phyloP scores from a whole-genome alignment of 2,888 invertebrate species.

The Cheilosia vulpina region DNA sequence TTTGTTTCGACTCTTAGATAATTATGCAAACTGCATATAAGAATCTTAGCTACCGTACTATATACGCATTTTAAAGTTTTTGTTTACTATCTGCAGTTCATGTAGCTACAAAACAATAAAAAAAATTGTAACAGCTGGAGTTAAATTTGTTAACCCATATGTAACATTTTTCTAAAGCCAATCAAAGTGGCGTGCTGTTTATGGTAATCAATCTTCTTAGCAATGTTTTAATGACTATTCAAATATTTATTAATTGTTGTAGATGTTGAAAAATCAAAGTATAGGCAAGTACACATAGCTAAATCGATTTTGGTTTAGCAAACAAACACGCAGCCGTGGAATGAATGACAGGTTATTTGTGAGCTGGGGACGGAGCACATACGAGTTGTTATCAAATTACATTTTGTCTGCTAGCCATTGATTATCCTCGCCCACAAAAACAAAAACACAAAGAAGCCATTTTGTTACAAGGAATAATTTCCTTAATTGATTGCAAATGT shows the following conservation, averaged over 20 bases:
- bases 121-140: too few species aligned
- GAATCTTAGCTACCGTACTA: too few species aligned
- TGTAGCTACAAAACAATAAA: too few species aligned
- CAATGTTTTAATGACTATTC: background rate
- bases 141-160: background rate
- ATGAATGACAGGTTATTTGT: background rate
- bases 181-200: too few species aligned
- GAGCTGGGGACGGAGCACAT: background rate
- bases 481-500: constrained; percentile 38
- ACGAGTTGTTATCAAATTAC: background rate
- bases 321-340: too few species aligned
- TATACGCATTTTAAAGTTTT: too few species aligned
- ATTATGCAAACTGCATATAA: too few species aligned
- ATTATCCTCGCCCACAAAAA: background rate
- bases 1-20: too few species aligned
- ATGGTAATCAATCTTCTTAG: background rate
- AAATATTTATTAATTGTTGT: constrained; percentile 7
- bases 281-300: too few species aligned
- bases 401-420: background rate
- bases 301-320: too few species aligned
- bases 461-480: constrained; percentile 8
- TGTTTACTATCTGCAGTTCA: too few species aligned
- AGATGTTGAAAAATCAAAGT: too few species aligned
- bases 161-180: background rate
- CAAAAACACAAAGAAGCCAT: background rate